Conservation (phyloP, 2,797 vertebrate genomes). For the Oryzias sinensis region DNA sequence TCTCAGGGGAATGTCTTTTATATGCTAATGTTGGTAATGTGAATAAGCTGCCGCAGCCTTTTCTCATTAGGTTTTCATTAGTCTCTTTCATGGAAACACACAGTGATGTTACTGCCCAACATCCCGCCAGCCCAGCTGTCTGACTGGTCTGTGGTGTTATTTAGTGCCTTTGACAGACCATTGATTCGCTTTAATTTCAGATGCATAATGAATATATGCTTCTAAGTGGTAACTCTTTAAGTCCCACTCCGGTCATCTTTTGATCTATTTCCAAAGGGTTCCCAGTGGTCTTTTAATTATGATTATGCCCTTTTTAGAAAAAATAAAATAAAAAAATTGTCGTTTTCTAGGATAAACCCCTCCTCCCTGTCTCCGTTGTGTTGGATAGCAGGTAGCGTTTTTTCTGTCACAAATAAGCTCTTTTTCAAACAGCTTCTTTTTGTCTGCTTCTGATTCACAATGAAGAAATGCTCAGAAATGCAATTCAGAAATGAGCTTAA, state of each 20-base stretch:
- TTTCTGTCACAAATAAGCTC: too few species aligned
- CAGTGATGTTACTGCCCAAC: conserved; percentile 44
- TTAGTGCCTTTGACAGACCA: neutral
- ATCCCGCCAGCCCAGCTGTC: conserved; percentile 12
- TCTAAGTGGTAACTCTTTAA: neutral
- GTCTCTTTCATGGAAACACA: conserved; percentile 67
- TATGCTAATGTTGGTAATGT: conserved; percentile 77
- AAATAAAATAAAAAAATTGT: too few species aligned
- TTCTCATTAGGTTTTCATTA: conserved; percentile 81
- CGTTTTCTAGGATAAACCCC: too few species aligned
- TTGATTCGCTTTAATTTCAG: conserved; percentile 8
- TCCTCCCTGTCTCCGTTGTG: too few species aligned
- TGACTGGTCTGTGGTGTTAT: conserved; percentile 16
- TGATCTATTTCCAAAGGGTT: too few species aligned
- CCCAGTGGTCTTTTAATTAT: too few species aligned
- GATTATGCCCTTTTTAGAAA: too few species aligned
- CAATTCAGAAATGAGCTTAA: too few species aligned
- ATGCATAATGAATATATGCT: conserved; percentile 13
- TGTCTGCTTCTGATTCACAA: too few species aligned
- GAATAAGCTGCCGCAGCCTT: conserved; percentile 69
- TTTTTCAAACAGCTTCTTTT: too few species aligned
- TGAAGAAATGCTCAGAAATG: too few species aligned
- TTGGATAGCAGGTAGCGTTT: too few species aligned
- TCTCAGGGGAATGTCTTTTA: conserved; percentile 68
- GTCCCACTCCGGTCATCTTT: neutral